Conservation (phyloP, 2,888 invertebrate species). For the Geotrupes spiniger region DNA sequence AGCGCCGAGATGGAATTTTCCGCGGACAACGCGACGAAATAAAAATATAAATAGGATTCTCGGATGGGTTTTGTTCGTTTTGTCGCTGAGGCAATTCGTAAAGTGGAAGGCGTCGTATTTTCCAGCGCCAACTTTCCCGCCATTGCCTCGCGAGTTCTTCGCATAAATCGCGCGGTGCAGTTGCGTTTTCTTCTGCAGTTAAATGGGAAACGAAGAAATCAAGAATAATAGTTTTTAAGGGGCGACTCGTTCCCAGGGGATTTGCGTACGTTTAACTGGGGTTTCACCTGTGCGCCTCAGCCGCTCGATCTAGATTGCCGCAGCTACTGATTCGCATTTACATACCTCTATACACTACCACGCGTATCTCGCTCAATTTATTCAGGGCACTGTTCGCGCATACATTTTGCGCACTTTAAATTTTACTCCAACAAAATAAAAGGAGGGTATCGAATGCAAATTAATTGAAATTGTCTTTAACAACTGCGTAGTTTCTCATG, state of each 20-base stretch:
- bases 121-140: conserved; percentile 36
- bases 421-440: conserved; percentile 41
- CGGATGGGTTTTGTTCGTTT: conserved; percentile 31
- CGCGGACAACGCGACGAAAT: conserved; percentile 29
- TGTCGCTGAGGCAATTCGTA: conserved; percentile 38
- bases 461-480: conserved; percentile 47
- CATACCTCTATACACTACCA: conserved; percentile 45
- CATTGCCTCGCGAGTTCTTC: conserved; percentile 40
- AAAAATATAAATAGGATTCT: conserved; percentile 36
- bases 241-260: conserved; percentile 14
- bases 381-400: conserved; percentile 38
- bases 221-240: conserved; percentile 17
- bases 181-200: conserved; percentile 42
- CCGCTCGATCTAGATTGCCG: conserved; percentile 43
- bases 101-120: conserved; percentile 42
- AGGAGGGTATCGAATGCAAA: conserved; percentile 44
- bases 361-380: conserved; percentile 39
- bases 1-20: no score
- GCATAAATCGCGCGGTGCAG: conserved; percentile 41
- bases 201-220: conserved; percentile 23
- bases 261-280: conserved; percentile 7
- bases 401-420: conserved; percentile 44
- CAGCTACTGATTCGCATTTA: conserved; percentile 47
- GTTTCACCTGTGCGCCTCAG: conserved; percentile 20
- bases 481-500: conserved; percentile 40